Conservation (phyloP, 1,140 invertebrate genomes). For the Eufriesea mexicana region DNA sequence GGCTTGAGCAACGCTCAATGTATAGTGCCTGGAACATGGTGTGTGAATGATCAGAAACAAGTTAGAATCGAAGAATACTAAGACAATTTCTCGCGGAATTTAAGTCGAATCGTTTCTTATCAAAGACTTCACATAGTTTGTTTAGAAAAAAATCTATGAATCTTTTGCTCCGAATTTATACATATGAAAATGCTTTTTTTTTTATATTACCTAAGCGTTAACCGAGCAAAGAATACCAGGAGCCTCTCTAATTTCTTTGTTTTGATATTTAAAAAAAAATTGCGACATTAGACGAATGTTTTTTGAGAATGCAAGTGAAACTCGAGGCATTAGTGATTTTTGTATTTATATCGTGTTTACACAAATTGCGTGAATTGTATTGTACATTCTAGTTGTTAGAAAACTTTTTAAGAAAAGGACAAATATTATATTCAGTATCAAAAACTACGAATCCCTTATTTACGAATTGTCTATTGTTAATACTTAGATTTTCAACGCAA, state of each 20-base stretch:
- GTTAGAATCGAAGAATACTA: constrained; percentile 37
- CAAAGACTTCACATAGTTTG: not conserved
- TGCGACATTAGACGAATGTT: constrained; percentile 44
- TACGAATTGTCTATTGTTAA: constrained; percentile 60
- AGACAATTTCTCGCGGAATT: constrained; percentile 61
- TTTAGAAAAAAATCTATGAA: constrained; percentile 21
- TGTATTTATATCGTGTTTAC: constrained; percentile 75
- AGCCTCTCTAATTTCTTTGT: constrained; percentile 57
- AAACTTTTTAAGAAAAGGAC: constrained; percentile 62
- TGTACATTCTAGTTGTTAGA: constrained; percentile 60
- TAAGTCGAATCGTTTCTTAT: constrained; percentile 63
- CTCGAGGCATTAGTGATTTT: constrained; percentile 73
- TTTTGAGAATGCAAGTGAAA: constrained; percentile 53
- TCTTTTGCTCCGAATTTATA: constrained; percentile 68
- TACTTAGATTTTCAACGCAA: constrained; percentile 62
- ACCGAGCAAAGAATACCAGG: constrained; percentile 68
- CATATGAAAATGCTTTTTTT: constrained; percentile 47
- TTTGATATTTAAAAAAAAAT: constrained; percentile 51
- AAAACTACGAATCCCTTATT: constrained; percentile 48
- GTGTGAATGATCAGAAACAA: constrained; percentile 48
- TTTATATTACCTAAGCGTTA: constrained; percentile 17
- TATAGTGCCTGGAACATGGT: constrained; percentile 76
- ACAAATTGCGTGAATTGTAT: constrained; percentile 69
- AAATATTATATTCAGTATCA: constrained; percentile 55
- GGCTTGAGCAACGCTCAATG: constrained; percentile 73